Evolutionary conservation across 2,888 invertebrate species (phyloP).

Genomic region (Limnephilus lunatus): DNA sequence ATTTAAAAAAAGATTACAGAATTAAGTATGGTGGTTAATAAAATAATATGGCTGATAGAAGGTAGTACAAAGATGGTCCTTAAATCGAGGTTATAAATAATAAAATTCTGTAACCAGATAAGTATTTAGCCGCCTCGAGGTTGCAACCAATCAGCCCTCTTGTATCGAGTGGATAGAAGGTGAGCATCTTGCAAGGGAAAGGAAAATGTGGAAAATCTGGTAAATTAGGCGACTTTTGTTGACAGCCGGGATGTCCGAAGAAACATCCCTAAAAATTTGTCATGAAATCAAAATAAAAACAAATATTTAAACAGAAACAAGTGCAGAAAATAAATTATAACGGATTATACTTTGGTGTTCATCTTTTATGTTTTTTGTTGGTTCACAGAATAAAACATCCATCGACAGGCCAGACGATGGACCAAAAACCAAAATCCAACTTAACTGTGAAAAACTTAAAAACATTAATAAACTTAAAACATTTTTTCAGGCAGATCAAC

Average conservation of each 20-base stretch:
- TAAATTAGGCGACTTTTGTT: neutral
- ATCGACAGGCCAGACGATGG: neutral
- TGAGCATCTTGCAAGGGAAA: neutral
- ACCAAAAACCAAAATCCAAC: neutral
- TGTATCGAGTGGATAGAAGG: constrained; percentile 3
- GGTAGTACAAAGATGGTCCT: neutral
- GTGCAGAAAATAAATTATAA: constrained; percentile 4
- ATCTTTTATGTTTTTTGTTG: neutral
- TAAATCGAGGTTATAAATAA: constrained; percentile 1
- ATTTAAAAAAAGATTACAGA: neutral
- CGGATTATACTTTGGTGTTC: neutral
- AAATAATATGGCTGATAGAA: neutral
- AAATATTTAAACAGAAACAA: constrained; percentile 11
- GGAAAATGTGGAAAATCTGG: neutral
- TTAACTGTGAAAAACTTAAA: neutral
- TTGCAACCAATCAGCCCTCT: neutral
- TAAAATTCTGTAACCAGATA: constrained; percentile 10
- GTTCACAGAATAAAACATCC: neutral
- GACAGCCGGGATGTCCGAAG: constrained; percentile 15
- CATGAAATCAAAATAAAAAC: constrained; percentile 28
- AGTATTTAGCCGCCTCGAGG: neutral
- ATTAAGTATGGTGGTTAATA: neutral
- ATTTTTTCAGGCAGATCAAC: neutral
- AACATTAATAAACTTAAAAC: neutral
- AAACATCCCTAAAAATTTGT: neutral